These are phyloP conservation scores for Acrossocheilus fasciatus DNA, from an alignment of 2,797 vertebrate genomes.

Conservation along the genomic window DNA sequence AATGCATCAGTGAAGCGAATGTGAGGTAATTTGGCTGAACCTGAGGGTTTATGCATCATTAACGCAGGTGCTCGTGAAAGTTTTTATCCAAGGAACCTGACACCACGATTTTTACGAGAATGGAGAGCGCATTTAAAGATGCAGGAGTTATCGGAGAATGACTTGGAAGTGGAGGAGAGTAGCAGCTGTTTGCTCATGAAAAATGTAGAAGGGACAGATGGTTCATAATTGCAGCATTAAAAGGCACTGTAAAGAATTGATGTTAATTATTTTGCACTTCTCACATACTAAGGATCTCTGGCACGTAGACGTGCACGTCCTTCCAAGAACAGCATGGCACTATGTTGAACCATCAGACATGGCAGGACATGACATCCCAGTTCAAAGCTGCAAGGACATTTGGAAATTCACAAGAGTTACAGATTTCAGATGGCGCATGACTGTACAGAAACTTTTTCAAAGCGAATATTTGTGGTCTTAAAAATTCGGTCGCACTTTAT, in stretches of 20 bases:
- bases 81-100: slow-evolving; percentile 9
- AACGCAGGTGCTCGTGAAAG: slow-evolving; percentile 26
- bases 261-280: slow-evolving; percentile 60
- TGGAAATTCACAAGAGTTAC: not conserved
- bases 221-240: slow-evolving; percentile 65
- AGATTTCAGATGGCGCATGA: not conserved
- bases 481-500: not conserved
- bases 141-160: slow-evolving; percentile 29
- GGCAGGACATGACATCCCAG: not conserved
- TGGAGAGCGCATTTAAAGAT: not conserved
- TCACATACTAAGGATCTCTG: slow-evolving; percentile 48
- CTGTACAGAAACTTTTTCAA: not conserved
- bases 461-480: not conserved
- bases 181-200: slow-evolving; percentile 61
- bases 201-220: slow-evolving; percentile 63
- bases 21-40: slow-evolving; percentile 22
- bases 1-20: slow-evolving; percentile 10
- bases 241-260: slow-evolving; percentile 61
- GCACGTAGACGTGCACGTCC: not conserved
- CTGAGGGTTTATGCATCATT: slow-evolving; percentile 37
- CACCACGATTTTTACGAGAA: slow-evolving; percentile 1
- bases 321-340: slow-evolving; percentile 19
- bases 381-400: slow-evolving; percentile 7
- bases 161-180: slow-evolving; percentile 16
- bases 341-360: slow-evolving; percentile 18